phyloP scores from a whole-genome alignment of 2,113 vertebrate species.

The Rhinichthys klamathensis region DNA sequence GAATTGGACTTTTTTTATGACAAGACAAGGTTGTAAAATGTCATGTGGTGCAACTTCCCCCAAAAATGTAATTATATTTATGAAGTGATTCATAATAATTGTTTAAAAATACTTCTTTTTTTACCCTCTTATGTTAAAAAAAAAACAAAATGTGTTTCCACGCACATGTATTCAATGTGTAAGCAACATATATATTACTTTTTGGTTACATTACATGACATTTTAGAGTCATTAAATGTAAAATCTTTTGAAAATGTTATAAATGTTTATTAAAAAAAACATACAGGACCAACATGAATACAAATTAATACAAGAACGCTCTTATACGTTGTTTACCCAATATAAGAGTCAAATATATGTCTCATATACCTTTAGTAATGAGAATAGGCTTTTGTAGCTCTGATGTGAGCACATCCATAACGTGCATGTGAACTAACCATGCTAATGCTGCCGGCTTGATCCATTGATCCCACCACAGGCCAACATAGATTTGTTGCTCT shows the following conservation, averaged over 20 bases:
- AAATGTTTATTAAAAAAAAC: background rate
- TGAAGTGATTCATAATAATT: background rate
- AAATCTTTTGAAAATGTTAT: background rate
- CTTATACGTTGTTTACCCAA: background rate
- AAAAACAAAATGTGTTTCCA: background rate
- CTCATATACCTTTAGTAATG: background rate
- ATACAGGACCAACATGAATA: background rate
- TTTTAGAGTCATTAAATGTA: too few species aligned
- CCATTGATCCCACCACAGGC: conserved; percentile 48
- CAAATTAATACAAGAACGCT: background rate
- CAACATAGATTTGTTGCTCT: conserved; percentile 41
- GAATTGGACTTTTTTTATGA: too few species aligned
- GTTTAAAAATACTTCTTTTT: background rate
- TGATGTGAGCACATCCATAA: background rate
- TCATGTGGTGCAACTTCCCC: too few species aligned
- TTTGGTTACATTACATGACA: background rate
- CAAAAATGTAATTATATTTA: background rate
- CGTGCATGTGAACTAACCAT: background rate
- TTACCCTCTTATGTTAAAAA: too few species aligned
- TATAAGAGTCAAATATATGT: background rate
- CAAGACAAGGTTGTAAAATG: too few species aligned
- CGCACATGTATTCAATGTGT: background rate
- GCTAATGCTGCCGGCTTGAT: conserved; percentile 8
- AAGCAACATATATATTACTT: background rate
- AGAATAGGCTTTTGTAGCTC: conserved; percentile 4